Base-by-base conservation (phyloP, 2,113 vertebrate genomes). In the Aldabrachelys gigantea region DNA sequence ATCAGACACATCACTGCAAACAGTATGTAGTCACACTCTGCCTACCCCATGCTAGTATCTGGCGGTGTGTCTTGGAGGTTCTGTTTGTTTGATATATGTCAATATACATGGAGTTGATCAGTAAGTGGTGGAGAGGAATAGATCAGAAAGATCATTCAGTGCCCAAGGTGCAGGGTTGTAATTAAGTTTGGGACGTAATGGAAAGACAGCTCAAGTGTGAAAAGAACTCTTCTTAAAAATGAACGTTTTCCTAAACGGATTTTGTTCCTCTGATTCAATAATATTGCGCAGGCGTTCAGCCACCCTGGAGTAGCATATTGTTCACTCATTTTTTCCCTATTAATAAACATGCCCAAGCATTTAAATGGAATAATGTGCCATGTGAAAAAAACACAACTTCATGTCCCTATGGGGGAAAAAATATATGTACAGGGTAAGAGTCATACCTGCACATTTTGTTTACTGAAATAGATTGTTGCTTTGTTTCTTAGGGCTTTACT, bases 291-390 rank as follows among this genome's bases (percentile, higher is more conserved):
- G 81, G 78, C 84, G 97, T 95, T 96, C 94, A 97, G 89, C 62
- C 62, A 96, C 94, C 90, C 89, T 5, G 2, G 91, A 91, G 89
- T 7, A 93, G 50, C 88, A 94, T 65, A 89, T 94, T 2, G 27
- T 93, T 95, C 95, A 89, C 94, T 96, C 82, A 53, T 95, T 97
- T 97, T 94, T 95, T 78, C 95, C 94, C 90, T 95, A 96, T 95
- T 97, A 96, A 97, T 97, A 96, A 97, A 96, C 84, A 95, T 25
- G 38, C 82, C 89, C 1, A 8, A 91, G 84, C 92, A 91, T 78
- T 96, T 96, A 95, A 93, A 92, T 90, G 86, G 84, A 93, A 94
- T 95, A 94, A 97, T 84, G 52, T 94, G 89, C 86, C 69, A 87
- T 0, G 5, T 59, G 56, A 8, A 82, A 78, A 80, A 2, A 53